Conservation (phyloP, 2,797 vertebrate species). For the Amniataba percoides region DNA sequence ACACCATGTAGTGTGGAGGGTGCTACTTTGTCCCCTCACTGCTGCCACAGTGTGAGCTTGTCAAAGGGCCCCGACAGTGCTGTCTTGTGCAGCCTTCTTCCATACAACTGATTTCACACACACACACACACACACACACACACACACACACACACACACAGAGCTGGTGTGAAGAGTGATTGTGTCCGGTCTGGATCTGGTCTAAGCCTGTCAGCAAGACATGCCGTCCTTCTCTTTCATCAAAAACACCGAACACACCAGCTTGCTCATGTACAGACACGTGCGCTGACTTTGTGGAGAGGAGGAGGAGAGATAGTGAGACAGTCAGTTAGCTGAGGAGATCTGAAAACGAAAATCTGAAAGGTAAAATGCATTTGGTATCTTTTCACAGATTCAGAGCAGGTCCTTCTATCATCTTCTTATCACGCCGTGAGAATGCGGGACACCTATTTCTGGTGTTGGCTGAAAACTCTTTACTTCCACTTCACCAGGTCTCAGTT, state of each 20-base stretch:
- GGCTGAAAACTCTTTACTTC: slow-evolving; percentile 31
- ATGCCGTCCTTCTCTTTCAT: slow-evolving; percentile 14
- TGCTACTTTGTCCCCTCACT: slow-evolving; percentile 64
- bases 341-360: slow-evolving; percentile 4
- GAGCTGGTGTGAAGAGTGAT: not conserved
- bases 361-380: slow-evolving; percentile 11
- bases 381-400: slow-evolving; percentile 7
- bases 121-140: not conserved
- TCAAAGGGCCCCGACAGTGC: slow-evolving; percentile 36
- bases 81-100: slow-evolving; percentile 12
- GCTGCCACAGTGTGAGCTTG: slow-evolving; percentile 59
- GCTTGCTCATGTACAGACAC: not conserved
- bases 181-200: slow-evolving; percentile 6
- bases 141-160: slow-evolving; percentile 3
- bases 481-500: slow-evolving; percentile 18
- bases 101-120: slow-evolving; percentile 26
- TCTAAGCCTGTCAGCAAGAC: not conserved
- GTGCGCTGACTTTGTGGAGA: not conserved
- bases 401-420: slow-evolving; percentile 6
- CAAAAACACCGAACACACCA: not conserved
- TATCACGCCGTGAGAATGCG: not conserved
- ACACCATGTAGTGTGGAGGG: slow-evolving; percentile 42
- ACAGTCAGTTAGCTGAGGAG: not conserved
- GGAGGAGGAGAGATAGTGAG: not conserved
- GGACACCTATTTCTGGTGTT: not conserved